Evolutionary conservation across 2,797 vertebrate species (phyloP), one percentile per base, ranked within the genome.

Genomic region (Discoglossus pictus): DNA sequence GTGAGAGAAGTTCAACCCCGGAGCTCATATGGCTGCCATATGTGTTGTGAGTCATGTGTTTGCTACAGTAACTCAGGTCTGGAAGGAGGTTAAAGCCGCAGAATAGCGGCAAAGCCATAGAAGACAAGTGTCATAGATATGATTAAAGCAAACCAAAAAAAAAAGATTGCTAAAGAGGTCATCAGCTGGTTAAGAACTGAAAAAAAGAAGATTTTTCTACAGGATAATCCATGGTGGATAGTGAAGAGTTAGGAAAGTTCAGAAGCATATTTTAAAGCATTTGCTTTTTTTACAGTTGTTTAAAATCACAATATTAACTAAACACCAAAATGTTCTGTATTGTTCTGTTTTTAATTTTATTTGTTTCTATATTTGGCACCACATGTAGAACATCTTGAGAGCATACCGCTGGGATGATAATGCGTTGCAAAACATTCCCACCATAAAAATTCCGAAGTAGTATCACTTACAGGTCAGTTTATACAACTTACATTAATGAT

Each of bases 31-130:
- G 67, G 58, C 42, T 16, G 59, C 67, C 67, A 69, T 56, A 61
- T 69, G 67, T 46, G 20, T 48, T 38, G 50, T 56, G 67, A 62
- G 56, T 69, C 59, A 69, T 62, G 51, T 62, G 50, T 62, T 69
- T 68, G 59, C 50, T 62, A n/a, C n/a, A n/a, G n/a, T n/a, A 48
- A 48, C n/a, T 47, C 42, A 7, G 17, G 50, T 36, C 59, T 53
- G 21, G 18, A 40, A 13, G 36, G 53, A 24, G 67, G 67, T 21
- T 53, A 47, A 54, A 69, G 31, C 35, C 59, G 31, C 60, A 62
- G 59, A 48, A 62, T 11, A 40, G 51, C 11, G 39, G 51, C 59
- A 48, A 40, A 69, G 48, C 4, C 15, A 15, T 18, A 13, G 6
- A 7, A 64, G 39, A 61, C 67, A 39, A 55, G 59, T 62, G 51